Percentiles rank a stretch among this genome's conserved stretches.
These are phyloP conservation scores for Byasa hedistus DNA, from an alignment of 2,888 invertebrate genomes.

Conservation along the genomic window DNA sequence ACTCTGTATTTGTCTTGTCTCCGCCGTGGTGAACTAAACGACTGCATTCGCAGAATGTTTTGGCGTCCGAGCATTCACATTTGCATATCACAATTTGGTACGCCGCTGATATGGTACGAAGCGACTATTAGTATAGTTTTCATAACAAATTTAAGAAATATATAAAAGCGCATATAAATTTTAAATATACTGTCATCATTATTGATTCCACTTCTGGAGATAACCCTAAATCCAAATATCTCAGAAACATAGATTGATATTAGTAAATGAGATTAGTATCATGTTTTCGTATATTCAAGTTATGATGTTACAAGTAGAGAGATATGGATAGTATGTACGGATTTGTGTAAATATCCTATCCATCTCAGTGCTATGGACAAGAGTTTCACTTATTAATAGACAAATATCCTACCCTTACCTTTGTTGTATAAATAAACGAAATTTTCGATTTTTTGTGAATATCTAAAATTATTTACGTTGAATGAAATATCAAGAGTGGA, in stretches of 20 bases:
- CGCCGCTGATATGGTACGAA: constrained; percentile 16
- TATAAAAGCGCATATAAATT: too few relatives aligned
- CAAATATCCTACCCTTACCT: background rate
- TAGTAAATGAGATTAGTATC: too few relatives aligned
- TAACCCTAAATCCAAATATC: too few relatives aligned
- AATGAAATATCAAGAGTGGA: constrained; percentile 17
- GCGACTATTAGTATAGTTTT: background rate
- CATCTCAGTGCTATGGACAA: too few relatives aligned
- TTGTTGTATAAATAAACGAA: background rate
- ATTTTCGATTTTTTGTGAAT: background rate
- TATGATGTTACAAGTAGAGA: too few relatives aligned
- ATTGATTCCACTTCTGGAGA: too few relatives aligned
- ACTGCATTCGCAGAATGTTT: constrained; percentile 29
- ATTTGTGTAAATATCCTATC: too few relatives aligned
- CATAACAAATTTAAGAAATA: constrained; percentile 7
- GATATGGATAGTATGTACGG: too few relatives aligned
- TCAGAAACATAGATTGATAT: too few relatives aligned
- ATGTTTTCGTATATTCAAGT: too few relatives aligned
- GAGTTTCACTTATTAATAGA: too few relatives aligned
- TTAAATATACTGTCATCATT: too few relatives aligned
- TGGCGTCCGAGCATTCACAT: constrained; percentile 22
- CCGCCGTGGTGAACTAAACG: constrained; percentile 26
- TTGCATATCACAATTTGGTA: constrained; percentile 26
- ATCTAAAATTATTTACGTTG: constrained; percentile 8
- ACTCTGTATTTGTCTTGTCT: constrained; percentile 29